Conservation (phyloP, 2,888 invertebrate genomes). For the Drosophila birchii region DNA sequence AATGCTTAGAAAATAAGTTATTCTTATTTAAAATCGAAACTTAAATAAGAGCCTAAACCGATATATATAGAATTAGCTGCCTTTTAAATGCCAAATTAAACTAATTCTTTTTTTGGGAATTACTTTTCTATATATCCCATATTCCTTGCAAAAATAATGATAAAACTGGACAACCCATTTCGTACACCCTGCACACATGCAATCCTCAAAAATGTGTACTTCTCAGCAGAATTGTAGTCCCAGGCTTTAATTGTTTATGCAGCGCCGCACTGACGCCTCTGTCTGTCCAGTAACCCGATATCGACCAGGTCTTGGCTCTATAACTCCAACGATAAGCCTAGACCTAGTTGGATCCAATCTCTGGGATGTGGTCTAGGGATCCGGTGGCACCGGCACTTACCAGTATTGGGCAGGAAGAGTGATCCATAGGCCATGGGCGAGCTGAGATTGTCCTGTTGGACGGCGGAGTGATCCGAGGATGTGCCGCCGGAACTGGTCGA, state of each 20-base stretch:
- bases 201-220: slow-evolving; percentile 71
- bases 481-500: slow-evolving; percentile 84
- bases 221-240: slow-evolving; percentile 64
- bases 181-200: slow-evolving; percentile 40
- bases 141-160: neutral
- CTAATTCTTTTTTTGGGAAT: neutral
- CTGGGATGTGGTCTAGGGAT: neutral
- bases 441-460: slow-evolving; percentile 82
- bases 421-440: slow-evolving; percentile 83
- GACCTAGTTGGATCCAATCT: slow-evolving; percentile 27
- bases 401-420: slow-evolving; percentile 83
- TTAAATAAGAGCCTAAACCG: too few species aligned
- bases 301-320: slow-evolving; percentile 21
- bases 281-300: slow-evolving; percentile 58
- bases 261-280: slow-evolving; percentile 78
- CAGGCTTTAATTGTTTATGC: slow-evolving; percentile 72
- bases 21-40: neutral
- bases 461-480: slow-evolving; percentile 82
- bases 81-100: neutral
- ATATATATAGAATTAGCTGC: too few species aligned
- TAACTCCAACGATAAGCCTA: slow-evolving; percentile 50
- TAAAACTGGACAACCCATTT: slow-evolving; percentile 13
- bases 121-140: neutral
- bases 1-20: neutral
- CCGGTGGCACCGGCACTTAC: slow-evolving; percentile 58